Evolutionary conservation across 2,113 vertebrate species (phyloP).

Genomic region (Anhinga anhinga): DNA sequence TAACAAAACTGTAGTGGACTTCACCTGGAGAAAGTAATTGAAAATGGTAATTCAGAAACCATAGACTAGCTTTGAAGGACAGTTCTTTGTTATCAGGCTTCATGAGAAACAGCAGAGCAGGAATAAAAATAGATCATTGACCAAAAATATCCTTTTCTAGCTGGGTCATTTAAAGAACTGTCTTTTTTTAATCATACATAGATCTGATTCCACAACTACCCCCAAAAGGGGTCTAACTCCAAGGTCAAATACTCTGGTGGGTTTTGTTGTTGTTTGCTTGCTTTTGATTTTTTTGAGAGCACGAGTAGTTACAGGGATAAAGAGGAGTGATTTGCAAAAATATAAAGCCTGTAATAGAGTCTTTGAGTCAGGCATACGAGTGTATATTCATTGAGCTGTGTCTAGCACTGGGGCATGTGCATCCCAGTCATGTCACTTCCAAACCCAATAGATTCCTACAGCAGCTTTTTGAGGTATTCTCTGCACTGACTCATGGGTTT

Average conservation of each 20-base stretch:
- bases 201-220: conserved; percentile 37
- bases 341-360: neutral
- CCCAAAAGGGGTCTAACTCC: neutral
- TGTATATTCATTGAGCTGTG: neutral
- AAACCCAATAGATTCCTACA: neutral
- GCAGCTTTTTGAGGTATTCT: neutral
- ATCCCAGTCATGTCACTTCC: neutral
- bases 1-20: conserved; percentile 10
- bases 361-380: neutral
- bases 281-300: neutral
- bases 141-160: conserved; percentile 76
- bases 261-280: neutral
- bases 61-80: conserved; percentile 69
- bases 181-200: conserved; percentile 36
- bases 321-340: neutral
- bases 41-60: conserved; percentile 71
- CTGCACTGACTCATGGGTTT: neutral
- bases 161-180: conserved; percentile 68
- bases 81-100: conserved; percentile 72
- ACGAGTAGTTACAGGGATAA: neutral
- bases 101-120: conserved; percentile 69
- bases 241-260: conserved; percentile 7
- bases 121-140: conserved; percentile 80
- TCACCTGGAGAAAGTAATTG: conserved; percentile 61
- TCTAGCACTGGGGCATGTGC: rapidly evolving